phyloP scores from a whole-genome alignment of 2,888 invertebrate genomes.

The Tetrapedia diversipes region DNA sequence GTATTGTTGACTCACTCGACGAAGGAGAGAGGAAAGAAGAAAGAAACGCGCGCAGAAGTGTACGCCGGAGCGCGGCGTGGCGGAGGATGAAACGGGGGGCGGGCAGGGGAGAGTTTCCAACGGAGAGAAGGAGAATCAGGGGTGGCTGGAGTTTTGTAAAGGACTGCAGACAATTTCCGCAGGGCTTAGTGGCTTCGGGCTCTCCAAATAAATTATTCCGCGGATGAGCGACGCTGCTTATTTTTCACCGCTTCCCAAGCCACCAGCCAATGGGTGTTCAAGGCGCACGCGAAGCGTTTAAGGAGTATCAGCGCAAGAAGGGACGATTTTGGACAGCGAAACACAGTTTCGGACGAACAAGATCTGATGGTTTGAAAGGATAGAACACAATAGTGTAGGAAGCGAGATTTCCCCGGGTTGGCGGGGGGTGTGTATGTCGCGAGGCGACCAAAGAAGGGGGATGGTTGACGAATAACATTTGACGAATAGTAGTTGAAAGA shows the following conservation, averaged over 20 bases:
- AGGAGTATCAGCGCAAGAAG: constrained; percentile 37
- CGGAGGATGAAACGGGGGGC: constrained; percentile 12
- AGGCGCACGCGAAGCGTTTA: constrained; percentile 53
- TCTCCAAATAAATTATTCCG: constrained; percentile 78
- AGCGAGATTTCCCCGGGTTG: no score
- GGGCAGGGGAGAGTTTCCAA: constrained; percentile 41
- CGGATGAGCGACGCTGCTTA: constrained; percentile 77
- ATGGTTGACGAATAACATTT: no score
- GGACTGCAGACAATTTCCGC: constrained; percentile 80
- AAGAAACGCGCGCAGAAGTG: constrained; percentile 58
- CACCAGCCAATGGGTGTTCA: constrained; percentile 37
- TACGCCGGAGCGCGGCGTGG: constrained; percentile 20
- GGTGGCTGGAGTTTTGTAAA: constrained; percentile 77
- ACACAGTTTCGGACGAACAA: no score
- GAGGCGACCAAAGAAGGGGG: no score
- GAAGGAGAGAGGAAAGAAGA: constrained; percentile 63
- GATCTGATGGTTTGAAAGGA: no score
- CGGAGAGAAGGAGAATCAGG: constrained; percentile 58
- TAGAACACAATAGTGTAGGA: no score
- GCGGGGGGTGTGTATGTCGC: no score
- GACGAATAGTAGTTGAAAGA: no score
- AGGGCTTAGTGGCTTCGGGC: constrained; percentile 77
- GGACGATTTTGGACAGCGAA: background rate
- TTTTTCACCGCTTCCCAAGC: constrained; percentile 70
- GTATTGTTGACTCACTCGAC: constrained; percentile 79